Base-by-base conservation (phyloP, 2,113 vertebrate species). In the Siphamia tubifer region DNA sequence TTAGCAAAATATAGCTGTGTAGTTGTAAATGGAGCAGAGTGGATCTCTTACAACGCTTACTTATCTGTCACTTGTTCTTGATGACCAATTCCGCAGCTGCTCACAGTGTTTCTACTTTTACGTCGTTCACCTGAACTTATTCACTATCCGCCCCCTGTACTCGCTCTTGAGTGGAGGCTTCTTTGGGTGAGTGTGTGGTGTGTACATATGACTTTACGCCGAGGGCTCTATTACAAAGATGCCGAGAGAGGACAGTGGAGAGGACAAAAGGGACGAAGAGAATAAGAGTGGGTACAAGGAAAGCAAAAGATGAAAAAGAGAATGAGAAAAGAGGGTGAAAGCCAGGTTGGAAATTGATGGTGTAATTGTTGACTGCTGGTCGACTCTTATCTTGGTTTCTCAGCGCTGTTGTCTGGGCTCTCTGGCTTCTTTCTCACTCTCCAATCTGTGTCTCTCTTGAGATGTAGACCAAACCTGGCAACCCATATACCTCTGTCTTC, bases 341-440 rank as follows among this genome's bases (percentile, higher is more conserved):
- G 77, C 34, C 68, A 52, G 62, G 34, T 55, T 75, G 56, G 51
- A 83, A 89, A 90, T 69, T 81, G 85, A 88, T 84, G 77, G 81
- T 74, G 83, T 86, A 86, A 87, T 86, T 89, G 79, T 84, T 89
- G 83, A 84, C 79, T 83, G 79, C 74, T 68, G 68, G 68, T 83
- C 63, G 17, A 19, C 80, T 79, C 79, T 91, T 91, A 92, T 92
- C 87, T 85, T 52, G 43, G 62, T 76, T 84, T 85, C 75, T 86
- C 89, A 90, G 89, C 70, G 69, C 52, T 61, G 52, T 58, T 79
- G 67, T 88, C 79, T 74, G 78, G 28, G 62, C 54, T 38, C 38
- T 45, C 64, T 38, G 48, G 54, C 60, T 49, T 51, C 51, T 65
- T 66, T 64, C 38, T 66, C 27, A 8, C 49, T 56, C 24, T 65